Conservation (phyloP, 2,888 invertebrate species). For the Coelogynopora nodosa region DNA sequence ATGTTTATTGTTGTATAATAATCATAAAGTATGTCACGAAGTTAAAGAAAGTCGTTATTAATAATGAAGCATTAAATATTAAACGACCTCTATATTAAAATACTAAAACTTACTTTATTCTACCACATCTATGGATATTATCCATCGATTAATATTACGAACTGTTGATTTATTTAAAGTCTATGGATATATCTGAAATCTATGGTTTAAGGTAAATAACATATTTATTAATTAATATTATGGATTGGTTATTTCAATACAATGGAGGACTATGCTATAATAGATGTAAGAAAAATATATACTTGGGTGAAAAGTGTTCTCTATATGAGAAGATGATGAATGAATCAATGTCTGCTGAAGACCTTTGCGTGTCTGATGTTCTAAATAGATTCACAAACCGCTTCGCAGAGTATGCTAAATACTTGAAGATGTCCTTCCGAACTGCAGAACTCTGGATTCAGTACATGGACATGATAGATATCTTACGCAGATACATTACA, state of each 20-base stretch:
- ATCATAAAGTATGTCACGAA: not conserved
- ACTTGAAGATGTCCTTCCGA: not conserved
- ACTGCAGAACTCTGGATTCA: not conserved
- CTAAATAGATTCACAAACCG: not conserved
- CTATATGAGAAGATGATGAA: not conserved
- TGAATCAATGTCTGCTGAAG: not conserved
- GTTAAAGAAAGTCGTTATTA: not conserved
- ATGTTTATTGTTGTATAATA: not conserved
- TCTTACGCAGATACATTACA: not conserved
- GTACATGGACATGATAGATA: not conserved
- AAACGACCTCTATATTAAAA: too few relatives aligned
- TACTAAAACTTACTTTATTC: too few relatives aligned
- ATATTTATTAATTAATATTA: too few relatives aligned
- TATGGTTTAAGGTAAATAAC: too few relatives aligned
- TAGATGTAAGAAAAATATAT: not conserved
- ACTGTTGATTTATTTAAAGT: too few relatives aligned
- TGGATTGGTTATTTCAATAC: too few relatives aligned
- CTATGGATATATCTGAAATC: too few relatives aligned
- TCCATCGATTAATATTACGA: too few relatives aligned
- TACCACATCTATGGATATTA: too few relatives aligned
- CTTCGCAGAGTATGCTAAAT: not conserved
- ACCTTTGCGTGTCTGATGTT: not conserved
- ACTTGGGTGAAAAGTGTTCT: not conserved
- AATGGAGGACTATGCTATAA: not conserved
- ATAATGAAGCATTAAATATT: not conserved